Conservation (phyloP, 2,888 invertebrate genomes). For the Biston stratarius region DNA sequence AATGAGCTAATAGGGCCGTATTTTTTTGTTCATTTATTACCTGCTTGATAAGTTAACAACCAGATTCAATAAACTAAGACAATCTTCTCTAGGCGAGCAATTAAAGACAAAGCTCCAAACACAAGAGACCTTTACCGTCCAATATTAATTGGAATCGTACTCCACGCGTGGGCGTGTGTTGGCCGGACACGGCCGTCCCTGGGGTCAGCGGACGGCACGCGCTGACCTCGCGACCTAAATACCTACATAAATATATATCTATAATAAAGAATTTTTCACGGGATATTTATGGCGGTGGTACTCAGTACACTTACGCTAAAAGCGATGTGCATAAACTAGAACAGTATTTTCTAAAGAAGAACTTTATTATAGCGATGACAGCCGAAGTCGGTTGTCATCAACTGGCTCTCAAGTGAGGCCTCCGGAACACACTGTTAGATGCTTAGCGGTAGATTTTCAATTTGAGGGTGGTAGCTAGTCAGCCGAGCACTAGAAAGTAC, state of each 20-base stretch:
- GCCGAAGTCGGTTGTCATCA: too few species aligned
- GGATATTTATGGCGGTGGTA: background rate
- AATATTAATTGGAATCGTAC: background rate
- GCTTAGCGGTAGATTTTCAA: too few species aligned
- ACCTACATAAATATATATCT: background rate
- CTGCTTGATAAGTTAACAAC: background rate
- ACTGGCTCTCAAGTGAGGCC: too few species aligned
- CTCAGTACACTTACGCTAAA: too few species aligned
- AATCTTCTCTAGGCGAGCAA: background rate
- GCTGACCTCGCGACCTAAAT: slow-evolving; percentile 42
- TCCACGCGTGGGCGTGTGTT: background rate
- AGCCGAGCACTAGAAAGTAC: too few species aligned
- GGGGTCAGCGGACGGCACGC: slow-evolving; percentile 39
- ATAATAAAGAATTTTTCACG: background rate
- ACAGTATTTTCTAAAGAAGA: too few species aligned
- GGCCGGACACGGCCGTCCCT: slow-evolving; percentile 11
- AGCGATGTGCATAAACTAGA: too few species aligned
- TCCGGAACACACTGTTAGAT: too few species aligned
- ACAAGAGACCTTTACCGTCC: background rate
- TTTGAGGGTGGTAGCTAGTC: too few species aligned
- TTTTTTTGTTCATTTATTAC: too few species aligned
- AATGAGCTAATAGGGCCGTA: too few species aligned
- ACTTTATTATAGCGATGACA: too few species aligned
- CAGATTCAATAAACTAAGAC: background rate
- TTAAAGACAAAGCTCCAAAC: background rate